A percentile compares a stretch with the other conserved stretches of the same genome.
Conservation (phyloP, 2,113 vertebrate species). For the Plecturocebus donacophilus region DNA sequence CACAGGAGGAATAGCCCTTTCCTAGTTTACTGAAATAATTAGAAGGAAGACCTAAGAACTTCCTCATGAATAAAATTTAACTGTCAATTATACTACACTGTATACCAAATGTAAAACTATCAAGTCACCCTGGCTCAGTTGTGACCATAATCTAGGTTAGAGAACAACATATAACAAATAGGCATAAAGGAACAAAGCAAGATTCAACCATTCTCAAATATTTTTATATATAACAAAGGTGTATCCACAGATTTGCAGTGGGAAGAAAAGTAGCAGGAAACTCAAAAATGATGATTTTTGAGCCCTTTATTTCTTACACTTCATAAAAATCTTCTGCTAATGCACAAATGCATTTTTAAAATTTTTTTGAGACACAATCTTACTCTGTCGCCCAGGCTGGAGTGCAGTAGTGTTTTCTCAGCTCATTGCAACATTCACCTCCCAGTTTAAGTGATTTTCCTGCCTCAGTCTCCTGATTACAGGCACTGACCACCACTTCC, state of each 20-base stretch:
- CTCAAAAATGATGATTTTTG: neutral
- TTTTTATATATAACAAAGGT: slow-evolving; percentile 20
- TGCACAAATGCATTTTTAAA: neutral
- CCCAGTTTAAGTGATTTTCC: too few species aligned
- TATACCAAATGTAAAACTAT: neutral
- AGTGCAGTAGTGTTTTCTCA: too few species aligned
- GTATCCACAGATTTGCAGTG: neutral
- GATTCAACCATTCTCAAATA: neutral
- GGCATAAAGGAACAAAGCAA: neutral
- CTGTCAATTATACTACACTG: neutral
- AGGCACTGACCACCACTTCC: too few species aligned
- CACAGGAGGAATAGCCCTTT: neutral
- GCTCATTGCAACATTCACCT: too few species aligned
- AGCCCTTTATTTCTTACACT: neutral
- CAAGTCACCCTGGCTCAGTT: neutral
- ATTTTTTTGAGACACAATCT: neutral
- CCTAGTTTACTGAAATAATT: neutral
- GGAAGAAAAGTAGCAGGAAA: neutral
- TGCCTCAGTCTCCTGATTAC: too few species aligned
- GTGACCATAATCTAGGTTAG: neutral
- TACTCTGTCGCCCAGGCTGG: too few species aligned
- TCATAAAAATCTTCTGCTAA: neutral
- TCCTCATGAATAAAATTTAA: neutral
- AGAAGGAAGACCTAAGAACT: neutral
- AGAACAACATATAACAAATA: neutral